phyloP scores from a whole-genome alignment of 2,113 vertebrate species.

The Rhea americana region DNA sequence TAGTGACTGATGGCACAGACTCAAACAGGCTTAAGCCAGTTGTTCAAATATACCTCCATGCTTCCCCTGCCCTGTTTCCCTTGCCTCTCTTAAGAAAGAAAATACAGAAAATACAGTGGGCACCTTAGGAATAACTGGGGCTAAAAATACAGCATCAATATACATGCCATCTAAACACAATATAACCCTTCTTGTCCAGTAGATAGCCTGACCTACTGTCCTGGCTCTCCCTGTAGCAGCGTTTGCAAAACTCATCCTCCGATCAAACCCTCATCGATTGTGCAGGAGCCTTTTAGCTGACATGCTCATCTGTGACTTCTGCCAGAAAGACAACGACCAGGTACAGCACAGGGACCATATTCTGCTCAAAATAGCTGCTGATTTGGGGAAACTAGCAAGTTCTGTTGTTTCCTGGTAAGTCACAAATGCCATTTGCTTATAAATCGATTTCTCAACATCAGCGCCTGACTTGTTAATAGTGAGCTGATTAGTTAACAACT shows the following conservation, averaged over 20 bases:
- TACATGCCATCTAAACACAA: not conserved
- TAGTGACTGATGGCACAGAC: not conserved
- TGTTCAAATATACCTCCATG: not conserved
- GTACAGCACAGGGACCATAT: not conserved
- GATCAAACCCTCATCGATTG: not conserved
- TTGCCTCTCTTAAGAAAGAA: not conserved
- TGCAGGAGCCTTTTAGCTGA: not conserved
- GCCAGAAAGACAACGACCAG: not conserved
- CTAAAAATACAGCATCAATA: not conserved
- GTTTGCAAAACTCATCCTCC: not conserved
- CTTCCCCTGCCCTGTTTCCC: not conserved
- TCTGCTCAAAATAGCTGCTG: not conserved
- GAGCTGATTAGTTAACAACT: not conserved
- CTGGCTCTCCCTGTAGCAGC: fast-evolving
- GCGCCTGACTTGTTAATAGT: not conserved
- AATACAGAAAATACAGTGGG: not conserved
- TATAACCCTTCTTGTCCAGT: not conserved
- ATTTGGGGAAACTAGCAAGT: not conserved
- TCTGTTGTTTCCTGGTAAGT: not conserved
- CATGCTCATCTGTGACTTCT: not conserved
- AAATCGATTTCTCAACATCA: not conserved
- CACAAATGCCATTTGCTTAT: not conserved
- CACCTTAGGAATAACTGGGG: not conserved
- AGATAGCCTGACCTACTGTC: not conserved
- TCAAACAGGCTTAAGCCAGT: fast-evolving